Evolutionary conservation across 2,797 vertebrate genomes (phyloP).

Genomic region (Hirundo rustica): DNA sequence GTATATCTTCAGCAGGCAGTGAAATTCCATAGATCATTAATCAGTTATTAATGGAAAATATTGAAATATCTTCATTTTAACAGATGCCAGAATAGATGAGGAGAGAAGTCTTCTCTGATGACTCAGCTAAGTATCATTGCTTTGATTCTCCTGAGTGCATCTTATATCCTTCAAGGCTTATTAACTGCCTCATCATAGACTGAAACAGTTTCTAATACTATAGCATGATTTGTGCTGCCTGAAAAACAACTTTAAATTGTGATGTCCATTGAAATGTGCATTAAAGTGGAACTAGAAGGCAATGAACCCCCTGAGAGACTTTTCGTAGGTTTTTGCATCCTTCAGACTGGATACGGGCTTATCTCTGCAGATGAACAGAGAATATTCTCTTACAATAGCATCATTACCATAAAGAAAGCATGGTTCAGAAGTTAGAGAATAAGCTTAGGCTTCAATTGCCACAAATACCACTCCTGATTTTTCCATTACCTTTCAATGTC

Average conservation of each 20-base stretch:
- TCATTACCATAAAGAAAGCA: not conserved
- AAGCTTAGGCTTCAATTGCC: not conserved
- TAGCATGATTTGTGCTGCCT: conserved; percentile 9
- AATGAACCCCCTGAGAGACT: not conserved
- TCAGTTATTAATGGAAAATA: conserved; percentile 36
- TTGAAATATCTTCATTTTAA: conserved; percentile 54
- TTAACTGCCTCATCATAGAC: conserved; percentile 49
- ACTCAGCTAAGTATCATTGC: conserved; percentile 58
- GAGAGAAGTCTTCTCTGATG: conserved; percentile 45
- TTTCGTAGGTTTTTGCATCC: not conserved
- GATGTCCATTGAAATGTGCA: not conserved
- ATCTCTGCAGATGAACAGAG: not conserved
- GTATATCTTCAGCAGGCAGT: conserved; percentile 28
- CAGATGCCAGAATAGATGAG: conserved; percentile 46
- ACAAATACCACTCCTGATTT: not conserved
- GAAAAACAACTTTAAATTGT: conserved; percentile 35
- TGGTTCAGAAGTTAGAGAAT: not conserved
- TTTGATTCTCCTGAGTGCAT: conserved; percentile 33
- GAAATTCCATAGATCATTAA: conserved; percentile 51
- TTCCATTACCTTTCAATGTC: not conserved
- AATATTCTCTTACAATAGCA: not conserved
- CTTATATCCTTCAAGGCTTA: conserved; percentile 61
- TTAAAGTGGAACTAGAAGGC: conserved; percentile 25
- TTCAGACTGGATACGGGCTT: not conserved
- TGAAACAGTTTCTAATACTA: conserved; percentile 38